A percentile compares a stretch with the other conserved stretches of the same genome.
Evolutionary conservation across 2,113 vertebrate genomes (phyloP).

Genomic region (Calidris pygmaea): DNA sequence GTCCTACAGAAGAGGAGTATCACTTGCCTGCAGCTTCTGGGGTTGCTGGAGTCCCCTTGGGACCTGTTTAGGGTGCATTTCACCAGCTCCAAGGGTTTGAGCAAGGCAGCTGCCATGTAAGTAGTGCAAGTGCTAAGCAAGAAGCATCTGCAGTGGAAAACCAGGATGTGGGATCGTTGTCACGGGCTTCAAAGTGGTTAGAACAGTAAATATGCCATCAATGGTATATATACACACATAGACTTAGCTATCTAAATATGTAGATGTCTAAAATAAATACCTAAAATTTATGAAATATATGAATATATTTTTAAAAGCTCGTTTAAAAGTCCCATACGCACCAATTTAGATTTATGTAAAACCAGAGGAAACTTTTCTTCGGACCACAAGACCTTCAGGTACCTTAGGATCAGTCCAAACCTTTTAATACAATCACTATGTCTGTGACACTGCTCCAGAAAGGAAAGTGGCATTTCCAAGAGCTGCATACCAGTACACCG

Average conservation of each 20-base stretch:
- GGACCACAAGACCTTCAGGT: neutral
- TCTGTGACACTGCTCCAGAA: neutral
- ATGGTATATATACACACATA: neutral
- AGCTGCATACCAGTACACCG: neutral
- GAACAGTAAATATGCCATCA: neutral
- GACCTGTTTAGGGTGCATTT: neutral
- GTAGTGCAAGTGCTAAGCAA: neutral
- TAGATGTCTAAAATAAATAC: neutral
- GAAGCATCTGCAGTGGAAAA: neutral
- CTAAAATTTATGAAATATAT: neutral
- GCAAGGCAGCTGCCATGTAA: neutral
- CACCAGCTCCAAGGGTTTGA: neutral
- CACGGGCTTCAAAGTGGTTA: neutral
- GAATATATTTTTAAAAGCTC: no score
- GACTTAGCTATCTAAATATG: neutral
- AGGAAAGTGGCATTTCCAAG: slow-evolving; percentile 8
- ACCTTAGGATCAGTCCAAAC: neutral
- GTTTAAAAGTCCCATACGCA: neutral
- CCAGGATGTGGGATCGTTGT: neutral
- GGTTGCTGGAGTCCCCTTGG: neutral
- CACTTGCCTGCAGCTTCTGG: neutral
- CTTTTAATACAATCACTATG: neutral
- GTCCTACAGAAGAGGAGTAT: neutral
- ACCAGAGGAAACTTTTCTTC: neutral
- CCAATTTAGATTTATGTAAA: neutral